Conservation (phyloP, 2,888 invertebrate species). For the Tenodera sinensis region DNA sequence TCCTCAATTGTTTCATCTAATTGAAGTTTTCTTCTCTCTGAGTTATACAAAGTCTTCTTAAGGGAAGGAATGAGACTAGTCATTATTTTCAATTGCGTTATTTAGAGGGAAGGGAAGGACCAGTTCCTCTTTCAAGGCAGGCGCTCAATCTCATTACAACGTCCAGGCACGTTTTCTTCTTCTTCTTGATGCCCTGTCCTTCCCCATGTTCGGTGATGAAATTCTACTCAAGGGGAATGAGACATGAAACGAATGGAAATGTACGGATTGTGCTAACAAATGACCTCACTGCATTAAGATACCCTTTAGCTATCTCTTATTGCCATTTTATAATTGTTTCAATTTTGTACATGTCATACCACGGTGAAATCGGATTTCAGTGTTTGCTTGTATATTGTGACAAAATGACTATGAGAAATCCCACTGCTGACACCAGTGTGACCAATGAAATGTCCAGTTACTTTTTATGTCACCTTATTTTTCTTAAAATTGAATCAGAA, state of each 20-base stretch:
- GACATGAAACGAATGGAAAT: constrained; percentile 2
- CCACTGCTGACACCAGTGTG: too few species aligned
- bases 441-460: too few species aligned
- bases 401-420: too few species aligned
- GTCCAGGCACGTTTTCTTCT: background rate
- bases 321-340: too few species aligned
- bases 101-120: background rate
- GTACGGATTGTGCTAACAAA: background rate
- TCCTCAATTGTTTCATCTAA: background rate
- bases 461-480: too few species aligned
- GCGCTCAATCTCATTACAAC: constrained; percentile 1
- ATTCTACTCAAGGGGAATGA: background rate
- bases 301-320: too few species aligned
- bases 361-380: too few species aligned
- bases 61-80: background rate
- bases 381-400: too few species aligned
- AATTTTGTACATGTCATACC: too few species aligned
- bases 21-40: background rate
- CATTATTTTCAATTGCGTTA: constrained; percentile 12
- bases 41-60: background rate
- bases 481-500: too few species aligned
- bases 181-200: background rate
- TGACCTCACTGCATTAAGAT: background rate
- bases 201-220: constrained; percentile 1
- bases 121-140: background rate